Conservation (phyloP, 1,140 invertebrate species). For the Himalopsyche phryganea region DNA sequence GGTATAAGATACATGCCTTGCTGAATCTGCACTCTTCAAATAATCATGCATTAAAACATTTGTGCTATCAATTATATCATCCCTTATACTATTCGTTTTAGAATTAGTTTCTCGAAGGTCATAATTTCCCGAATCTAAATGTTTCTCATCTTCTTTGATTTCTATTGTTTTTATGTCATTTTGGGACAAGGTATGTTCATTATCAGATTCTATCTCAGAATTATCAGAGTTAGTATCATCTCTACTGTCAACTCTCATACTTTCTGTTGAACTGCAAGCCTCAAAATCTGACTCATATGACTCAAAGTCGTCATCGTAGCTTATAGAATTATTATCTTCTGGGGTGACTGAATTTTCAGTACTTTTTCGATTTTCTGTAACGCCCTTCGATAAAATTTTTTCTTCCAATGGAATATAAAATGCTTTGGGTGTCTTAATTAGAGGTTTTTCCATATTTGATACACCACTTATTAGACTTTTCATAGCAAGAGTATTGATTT, state of each 20-base stretch:
- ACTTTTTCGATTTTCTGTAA: background rate
- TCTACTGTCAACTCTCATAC: slow-evolving; percentile 2
- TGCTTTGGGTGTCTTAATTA: slow-evolving; percentile 44
- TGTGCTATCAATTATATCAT: slow-evolving; percentile 16
- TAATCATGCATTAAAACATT: slow-evolving; percentile 6
- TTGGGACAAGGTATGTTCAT: slow-evolving; percentile 6
- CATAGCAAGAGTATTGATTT: slow-evolving; percentile 40
- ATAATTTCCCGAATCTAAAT: slow-evolving; percentile 64
- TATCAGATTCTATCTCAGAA: background rate
- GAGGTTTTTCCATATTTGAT: background rate
- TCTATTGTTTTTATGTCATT: slow-evolving; percentile 10
- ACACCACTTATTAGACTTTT: slow-evolving; percentile 26
- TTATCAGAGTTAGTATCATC: background rate
- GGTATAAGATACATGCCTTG: slow-evolving; percentile 51
- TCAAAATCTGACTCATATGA: slow-evolving; percentile 61
- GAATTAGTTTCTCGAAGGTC: slow-evolving; percentile 40
- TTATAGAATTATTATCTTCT: slow-evolving; percentile 24
- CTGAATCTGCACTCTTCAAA: slow-evolving; percentile 34
- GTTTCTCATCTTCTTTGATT: slow-evolving; percentile 57
- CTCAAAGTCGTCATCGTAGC: slow-evolving; percentile 60
- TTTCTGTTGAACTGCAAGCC: slow-evolving; percentile 40
- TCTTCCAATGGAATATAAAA: slow-evolving; percentile 38
- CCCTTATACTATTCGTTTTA: slow-evolving; percentile 7
- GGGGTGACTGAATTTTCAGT: background rate
- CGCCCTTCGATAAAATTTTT: slow-evolving; percentile 24